phyloP scores from a whole-genome alignment of 2,888 invertebrate genomes.

The Nipponacmea schrenckii region DNA sequence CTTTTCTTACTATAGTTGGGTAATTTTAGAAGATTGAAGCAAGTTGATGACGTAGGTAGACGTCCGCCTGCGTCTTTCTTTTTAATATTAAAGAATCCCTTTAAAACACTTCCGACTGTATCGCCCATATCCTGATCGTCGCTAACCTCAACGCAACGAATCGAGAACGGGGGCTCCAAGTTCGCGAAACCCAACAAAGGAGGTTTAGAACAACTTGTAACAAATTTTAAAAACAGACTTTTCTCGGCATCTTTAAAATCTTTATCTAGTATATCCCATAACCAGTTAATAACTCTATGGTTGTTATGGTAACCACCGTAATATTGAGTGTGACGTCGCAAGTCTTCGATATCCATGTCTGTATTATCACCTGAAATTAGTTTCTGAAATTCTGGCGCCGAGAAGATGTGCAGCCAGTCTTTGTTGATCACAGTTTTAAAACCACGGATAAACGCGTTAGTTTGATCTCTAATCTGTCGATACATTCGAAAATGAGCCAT shows the following conservation, averaged over 20 bases:
- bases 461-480: slow-evolving; percentile 96
- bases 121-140: slow-evolving; percentile 82
- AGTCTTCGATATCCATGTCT: slow-evolving; percentile 81
- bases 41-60: slow-evolving; percentile 98
- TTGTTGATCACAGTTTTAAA: slow-evolving; percentile 94
- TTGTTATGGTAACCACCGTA: slow-evolving; percentile 99
- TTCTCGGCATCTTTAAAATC: slow-evolving; percentile 94
- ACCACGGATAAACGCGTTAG: slow-evolving; percentile 93
- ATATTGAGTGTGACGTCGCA: slow-evolving; percentile 86
- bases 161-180: slow-evolving; percentile 96
- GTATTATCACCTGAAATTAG: slow-evolving; percentile 96
- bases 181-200: slow-evolving; percentile 96
- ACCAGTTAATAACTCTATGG: slow-evolving; percentile 96
- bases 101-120: slow-evolving; percentile 88
- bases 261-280: slow-evolving; percentile 96
- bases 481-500: slow-evolving; percentile 97
- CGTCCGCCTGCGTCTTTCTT: slow-evolving; percentile 74
- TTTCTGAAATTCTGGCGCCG: slow-evolving; percentile 93
- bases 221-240: slow-evolving; percentile 85
- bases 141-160: slow-evolving; percentile 98
- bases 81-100: slow-evolving; percentile 97
- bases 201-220: slow-evolving; percentile 91
- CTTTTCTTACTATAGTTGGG: slow-evolving; percentile 98
- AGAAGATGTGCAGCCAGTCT: slow-evolving; percentile 94
- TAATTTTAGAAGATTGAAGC: slow-evolving; percentile 94